Percentiles rank a stretch among this genome's conserved stretches.
phyloP scores from a whole-genome alignment of 2,888 invertebrate genomes.

The Chloroclystis v-ata region DNA sequence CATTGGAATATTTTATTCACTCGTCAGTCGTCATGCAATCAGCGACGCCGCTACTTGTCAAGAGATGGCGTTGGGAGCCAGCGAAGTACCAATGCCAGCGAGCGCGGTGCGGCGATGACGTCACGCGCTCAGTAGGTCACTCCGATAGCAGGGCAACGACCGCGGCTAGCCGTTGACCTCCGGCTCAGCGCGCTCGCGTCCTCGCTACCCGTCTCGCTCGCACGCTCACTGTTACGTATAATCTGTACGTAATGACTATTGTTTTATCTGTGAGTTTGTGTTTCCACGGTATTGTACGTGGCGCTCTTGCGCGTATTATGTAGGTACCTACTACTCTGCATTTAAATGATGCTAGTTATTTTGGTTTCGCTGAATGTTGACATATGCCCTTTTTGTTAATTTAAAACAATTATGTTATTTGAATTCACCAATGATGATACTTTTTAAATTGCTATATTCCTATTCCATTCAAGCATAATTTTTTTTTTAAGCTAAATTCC shows the following conservation, averaged over 20 bases:
- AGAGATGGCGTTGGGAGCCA: slow-evolving; percentile 66
- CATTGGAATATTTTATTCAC: slow-evolving; percentile 26
- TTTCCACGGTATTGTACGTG: slow-evolving; percentile 57
- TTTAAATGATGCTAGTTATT: slow-evolving; percentile 40
- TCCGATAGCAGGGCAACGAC: slow-evolving; percentile 79
- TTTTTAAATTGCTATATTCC: too few relatives aligned
- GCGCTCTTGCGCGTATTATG: slow-evolving; percentile 42
- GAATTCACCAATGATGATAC: too few relatives aligned
- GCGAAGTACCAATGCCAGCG: slow-evolving; percentile 55
- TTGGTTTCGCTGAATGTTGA: slow-evolving; percentile 36
- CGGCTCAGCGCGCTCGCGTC: slow-evolving; percentile 69
- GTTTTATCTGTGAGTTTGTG: slow-evolving; percentile 23
- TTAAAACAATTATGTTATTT: too few relatives aligned
- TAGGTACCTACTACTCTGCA: slow-evolving; percentile 45
- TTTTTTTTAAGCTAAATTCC: too few relatives aligned
- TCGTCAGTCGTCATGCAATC: slow-evolving; percentile 29
- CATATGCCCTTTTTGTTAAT: background rate
- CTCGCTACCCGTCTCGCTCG: slow-evolving; percentile 63
- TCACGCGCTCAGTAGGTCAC: slow-evolving; percentile 79
- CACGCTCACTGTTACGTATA: slow-evolving; percentile 35
- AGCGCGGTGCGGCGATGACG: slow-evolving; percentile 73
- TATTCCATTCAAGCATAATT: too few relatives aligned
- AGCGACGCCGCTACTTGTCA: slow-evolving; percentile 50
- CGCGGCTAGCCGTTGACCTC: slow-evolving; percentile 80
- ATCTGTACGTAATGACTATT: slow-evolving; percentile 10